Evolutionary conservation across 1,140 invertebrate genomes (phyloP).

Genomic region (Antheraea pernyi): DNA sequence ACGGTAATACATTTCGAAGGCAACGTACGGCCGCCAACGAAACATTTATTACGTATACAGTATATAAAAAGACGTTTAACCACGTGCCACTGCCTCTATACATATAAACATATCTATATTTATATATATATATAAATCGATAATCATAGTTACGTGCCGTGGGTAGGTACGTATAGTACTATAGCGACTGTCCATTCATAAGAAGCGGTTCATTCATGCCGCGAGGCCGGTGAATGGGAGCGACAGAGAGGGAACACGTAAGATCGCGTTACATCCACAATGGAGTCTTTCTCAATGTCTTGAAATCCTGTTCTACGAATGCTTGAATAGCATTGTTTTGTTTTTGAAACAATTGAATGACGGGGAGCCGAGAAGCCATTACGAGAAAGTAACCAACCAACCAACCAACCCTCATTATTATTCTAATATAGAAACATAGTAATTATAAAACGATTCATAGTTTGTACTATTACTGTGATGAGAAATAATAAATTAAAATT

Average conservation of each 20-base stretch:
- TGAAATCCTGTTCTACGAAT: constrained; percentile 60
- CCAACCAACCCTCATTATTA: constrained; percentile 9
- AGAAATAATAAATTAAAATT: too few species aligned
- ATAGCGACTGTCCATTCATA: constrained; percentile 72
- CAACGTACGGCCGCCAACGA: constrained; percentile 23
- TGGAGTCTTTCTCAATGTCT: constrained; percentile 50
- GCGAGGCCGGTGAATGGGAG: constrained; percentile 70
- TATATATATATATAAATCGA: constrained; percentile 45
- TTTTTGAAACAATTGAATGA: constrained; percentile 57
- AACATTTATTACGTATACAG: constrained; percentile 36
- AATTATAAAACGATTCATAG: constrained; percentile 16
- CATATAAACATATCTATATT: constrained; percentile 40
- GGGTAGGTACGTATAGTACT: constrained; percentile 68
- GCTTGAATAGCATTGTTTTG: constrained; percentile 50
- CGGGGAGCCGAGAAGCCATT: constrained; percentile 34
- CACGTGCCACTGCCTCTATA: constrained; percentile 48
- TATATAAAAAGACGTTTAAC: constrained; percentile 40
- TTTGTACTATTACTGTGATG: too few species aligned
- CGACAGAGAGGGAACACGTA: constrained; percentile 56
- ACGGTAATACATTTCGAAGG: constrained; percentile 18
- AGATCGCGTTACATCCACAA: constrained; percentile 66
- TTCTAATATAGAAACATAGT: constrained; percentile 12
- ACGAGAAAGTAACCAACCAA: constrained; percentile 18
- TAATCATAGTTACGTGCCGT: constrained; percentile 35
- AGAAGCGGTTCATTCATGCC: constrained; percentile 75